Base-by-base conservation (phyloP, 2,888 invertebrate species). In the Poecilus cupreus region DNA sequence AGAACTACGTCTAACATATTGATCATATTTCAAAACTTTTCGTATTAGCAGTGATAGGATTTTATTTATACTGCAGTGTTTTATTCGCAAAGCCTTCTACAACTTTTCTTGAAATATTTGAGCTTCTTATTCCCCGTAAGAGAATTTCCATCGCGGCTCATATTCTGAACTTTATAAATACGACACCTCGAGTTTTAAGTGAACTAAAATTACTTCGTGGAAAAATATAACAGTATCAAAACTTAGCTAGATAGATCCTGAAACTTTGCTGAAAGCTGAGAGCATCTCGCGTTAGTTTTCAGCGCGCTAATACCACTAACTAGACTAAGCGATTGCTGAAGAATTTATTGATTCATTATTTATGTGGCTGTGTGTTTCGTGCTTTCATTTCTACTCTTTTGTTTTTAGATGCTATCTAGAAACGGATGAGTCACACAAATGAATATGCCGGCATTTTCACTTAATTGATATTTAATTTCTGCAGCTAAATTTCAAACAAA, bases 161-260 rank as follows among this genome's bases (percentile, higher is more conserved):
- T 54, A 54, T 54, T 54, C 20, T 22, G 24, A 60, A 60, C 26
- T 60, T 60, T 60, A 26, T 60, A 60, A 60, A 60, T n/a, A 26
- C 26, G 60, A 60, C 60, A 60, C 60, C 26, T 60, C 60, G 60
- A 24, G 60, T 60, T 60, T 60, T 60, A 60, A 60, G 60, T 60
- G 26, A 60, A 60, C 4, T 60, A 60, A 60, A 60, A 60, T 60
- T 60, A 13, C 60, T 32, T 22, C 60, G n/a, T 60, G 24, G 60
- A 24, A 60, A 60, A 60, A 60, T 26, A 60, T 60, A 60, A 60
- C 60, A 26, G 13, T 60, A 60, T 60, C 11, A 60, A 60, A 60
- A 60, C 60, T 60, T 60, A 60, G 60, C 13, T 11, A 10, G 22
- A 11, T 11, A 26, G n/a, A 26, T 24, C 60, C 26, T 24, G 26